phyloP scores from a whole-genome alignment of 2,113 vertebrate species.

The Excalfactoria chinensis region DNA sequence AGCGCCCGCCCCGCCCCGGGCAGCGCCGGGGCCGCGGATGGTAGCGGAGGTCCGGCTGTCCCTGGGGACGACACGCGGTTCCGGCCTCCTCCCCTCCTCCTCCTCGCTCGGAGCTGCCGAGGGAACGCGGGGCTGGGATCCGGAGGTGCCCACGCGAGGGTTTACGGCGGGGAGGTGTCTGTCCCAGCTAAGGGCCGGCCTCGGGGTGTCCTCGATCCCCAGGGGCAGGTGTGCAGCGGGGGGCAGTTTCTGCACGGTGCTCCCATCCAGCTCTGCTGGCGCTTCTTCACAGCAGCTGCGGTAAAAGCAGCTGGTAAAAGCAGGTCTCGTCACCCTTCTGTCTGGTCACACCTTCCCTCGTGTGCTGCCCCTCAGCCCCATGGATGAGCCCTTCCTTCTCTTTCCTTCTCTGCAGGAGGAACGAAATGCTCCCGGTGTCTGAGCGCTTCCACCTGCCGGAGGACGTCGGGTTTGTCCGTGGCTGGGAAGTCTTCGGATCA shows the following conservation, averaged over 20 bases:
- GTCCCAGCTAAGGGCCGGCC: too few species aligned
- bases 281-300: fast-evolving
- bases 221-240: too few species aligned
- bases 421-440: background rate
- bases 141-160: background rate
- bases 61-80: background rate
- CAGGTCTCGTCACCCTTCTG: background rate
- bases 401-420: background rate
- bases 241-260: background rate
- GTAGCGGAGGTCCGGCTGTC: background rate
- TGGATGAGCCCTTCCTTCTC: background rate
- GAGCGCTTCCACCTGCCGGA: background rate
- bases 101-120: fast-evolving
- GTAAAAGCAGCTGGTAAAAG: too few species aligned
- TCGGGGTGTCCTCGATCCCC: too few species aligned
- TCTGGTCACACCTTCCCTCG: background rate
- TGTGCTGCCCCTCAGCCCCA: background rate
- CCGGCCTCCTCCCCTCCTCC: background rate
- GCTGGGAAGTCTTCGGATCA: fast-evolving
- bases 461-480: background rate
- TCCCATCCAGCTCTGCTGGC: fast-evolving
- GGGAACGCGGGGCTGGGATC: background rate
- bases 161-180: too few species aligned
- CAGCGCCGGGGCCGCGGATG: background rate
- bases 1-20: background rate